phyloP scores from a whole-genome alignment of 2,888 invertebrate genomes.

The Idaea biselata region DNA sequence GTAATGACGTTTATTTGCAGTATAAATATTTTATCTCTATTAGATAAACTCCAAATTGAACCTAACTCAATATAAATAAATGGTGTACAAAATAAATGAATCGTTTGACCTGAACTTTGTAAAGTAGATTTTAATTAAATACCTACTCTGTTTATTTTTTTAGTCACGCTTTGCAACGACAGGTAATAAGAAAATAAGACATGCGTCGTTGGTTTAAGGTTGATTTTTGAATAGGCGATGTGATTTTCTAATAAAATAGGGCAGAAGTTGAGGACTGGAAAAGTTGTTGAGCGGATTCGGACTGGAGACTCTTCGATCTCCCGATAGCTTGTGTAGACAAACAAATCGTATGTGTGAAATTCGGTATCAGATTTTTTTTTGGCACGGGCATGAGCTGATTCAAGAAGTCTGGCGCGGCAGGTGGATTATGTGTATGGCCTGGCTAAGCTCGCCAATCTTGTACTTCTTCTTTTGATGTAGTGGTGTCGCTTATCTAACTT shows the following conservation, averaged over 20 bases:
- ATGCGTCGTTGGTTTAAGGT: constrained; percentile 26
- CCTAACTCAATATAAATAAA: not conserved
- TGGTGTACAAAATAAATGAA: constrained; percentile 1
- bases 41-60: not conserved
- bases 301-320: constrained; percentile 36
- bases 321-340: not conserved
- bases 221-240: constrained; percentile 23
- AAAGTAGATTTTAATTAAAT: constrained; percentile 27
- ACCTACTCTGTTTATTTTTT: constrained; percentile 27
- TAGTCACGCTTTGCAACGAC: constrained; percentile 31
- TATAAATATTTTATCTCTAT: not conserved
- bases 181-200: constrained; percentile 24
- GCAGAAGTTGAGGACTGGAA: constrained; percentile 41
- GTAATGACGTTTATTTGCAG: not conserved
- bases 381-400: too few species aligned
- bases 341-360: too few species aligned
- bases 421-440: too few species aligned
- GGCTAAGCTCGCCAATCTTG: too few species aligned
- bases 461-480: too few species aligned
- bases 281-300: constrained; percentile 36
- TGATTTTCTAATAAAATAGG: constrained; percentile 51
- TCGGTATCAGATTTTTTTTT: too few species aligned
- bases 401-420: too few species aligned
- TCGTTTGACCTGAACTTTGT: not conserved
- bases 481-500: too few species aligned